Conservation (phyloP, 64 coral and sea anemone species). For the Exaiptasia diaphana region DNA sequence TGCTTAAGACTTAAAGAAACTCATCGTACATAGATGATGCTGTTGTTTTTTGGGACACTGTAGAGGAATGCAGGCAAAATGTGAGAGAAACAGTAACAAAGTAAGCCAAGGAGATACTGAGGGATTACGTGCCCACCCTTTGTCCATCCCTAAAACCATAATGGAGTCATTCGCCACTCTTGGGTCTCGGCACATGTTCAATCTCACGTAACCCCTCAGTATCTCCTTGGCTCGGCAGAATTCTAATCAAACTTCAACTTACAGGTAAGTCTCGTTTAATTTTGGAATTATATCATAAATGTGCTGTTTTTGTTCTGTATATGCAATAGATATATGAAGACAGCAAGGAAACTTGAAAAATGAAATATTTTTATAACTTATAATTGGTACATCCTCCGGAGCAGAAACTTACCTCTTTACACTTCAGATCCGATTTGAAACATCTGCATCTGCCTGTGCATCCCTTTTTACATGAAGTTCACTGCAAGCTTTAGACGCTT, state of each 20-base stretch:
- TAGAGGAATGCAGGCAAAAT: constrained; percentile 27
- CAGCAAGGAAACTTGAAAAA: too few relatives aligned
- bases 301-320: too few relatives aligned
- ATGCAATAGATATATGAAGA: too few relatives aligned
- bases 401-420: not conserved
- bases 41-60: constrained; percentile 15
- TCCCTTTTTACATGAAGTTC: constrained; percentile 12
- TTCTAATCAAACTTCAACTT: too few relatives aligned
- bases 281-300: too few relatives aligned
- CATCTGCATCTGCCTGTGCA: constrained; percentile 30
- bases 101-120: constrained; percentile 13
- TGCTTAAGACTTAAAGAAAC: not conserved
- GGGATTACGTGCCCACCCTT: not conserved
- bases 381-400: not conserved
- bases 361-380: too few relatives aligned
- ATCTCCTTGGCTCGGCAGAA: not conserved
- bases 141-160: not conserved
- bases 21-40: constrained; percentile 19
- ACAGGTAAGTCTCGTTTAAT: too few relatives aligned
- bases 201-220: not conserved
- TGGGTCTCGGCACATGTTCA: not conserved
- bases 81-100: constrained; percentile 3
- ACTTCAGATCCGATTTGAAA: not conserved
- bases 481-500: constrained; percentile 45
- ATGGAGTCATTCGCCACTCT: not conserved